These are phyloP conservation scores for Meandrina meandrites DNA, from an alignment of 92 coral and sea anemone species.

Conservation along the genomic window DNA sequence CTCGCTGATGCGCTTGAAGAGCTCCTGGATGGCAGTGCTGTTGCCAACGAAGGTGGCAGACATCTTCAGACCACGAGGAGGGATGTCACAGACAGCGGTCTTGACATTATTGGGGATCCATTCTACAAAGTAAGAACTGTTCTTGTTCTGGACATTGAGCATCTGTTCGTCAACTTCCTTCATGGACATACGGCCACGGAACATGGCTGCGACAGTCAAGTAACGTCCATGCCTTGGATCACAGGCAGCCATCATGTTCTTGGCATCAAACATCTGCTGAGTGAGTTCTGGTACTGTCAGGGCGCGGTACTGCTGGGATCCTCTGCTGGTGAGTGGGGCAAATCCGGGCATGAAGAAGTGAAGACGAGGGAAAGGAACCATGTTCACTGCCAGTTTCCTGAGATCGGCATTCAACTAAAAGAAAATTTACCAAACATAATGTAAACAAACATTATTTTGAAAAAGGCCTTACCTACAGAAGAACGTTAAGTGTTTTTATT, in stretches of 20 bases:
- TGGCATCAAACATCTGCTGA: constrained; percentile 95
- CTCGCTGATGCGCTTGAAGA: constrained; percentile 94
- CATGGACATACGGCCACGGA: constrained; percentile 97
- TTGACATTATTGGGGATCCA: constrained; percentile 97
- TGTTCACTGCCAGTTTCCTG: constrained; percentile 91
- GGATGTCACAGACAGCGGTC: constrained; percentile 96
- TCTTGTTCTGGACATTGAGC: constrained; percentile 91
- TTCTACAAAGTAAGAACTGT: constrained; percentile 93
- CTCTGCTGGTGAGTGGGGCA: constrained; percentile 98
- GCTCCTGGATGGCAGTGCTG: constrained; percentile 96
- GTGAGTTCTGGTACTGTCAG: constrained; percentile 93
- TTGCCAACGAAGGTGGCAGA: constrained; percentile 80
- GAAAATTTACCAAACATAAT: background rate
- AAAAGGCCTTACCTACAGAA: no score
- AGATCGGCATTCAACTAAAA: constrained; percentile 83
- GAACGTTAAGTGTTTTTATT: no score
- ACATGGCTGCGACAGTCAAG: constrained; percentile 92
- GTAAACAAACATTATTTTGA: no score
- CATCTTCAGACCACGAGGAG: constrained; percentile 93
- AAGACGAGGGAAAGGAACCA: constrained; percentile 98
- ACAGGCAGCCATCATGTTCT: constrained; percentile 98
- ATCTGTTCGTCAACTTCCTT: constrained; percentile 93
- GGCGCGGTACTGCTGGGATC: constrained; percentile 94
- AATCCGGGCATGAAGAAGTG: constrained; percentile 98
- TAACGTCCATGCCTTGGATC: constrained; percentile 95